A percentile compares a stretch with the other conserved stretches of the same genome.
Evolutionary conservation across 2,797 vertebrate genomes (phyloP).

Genomic region (Gallinago solitaria): DNA sequence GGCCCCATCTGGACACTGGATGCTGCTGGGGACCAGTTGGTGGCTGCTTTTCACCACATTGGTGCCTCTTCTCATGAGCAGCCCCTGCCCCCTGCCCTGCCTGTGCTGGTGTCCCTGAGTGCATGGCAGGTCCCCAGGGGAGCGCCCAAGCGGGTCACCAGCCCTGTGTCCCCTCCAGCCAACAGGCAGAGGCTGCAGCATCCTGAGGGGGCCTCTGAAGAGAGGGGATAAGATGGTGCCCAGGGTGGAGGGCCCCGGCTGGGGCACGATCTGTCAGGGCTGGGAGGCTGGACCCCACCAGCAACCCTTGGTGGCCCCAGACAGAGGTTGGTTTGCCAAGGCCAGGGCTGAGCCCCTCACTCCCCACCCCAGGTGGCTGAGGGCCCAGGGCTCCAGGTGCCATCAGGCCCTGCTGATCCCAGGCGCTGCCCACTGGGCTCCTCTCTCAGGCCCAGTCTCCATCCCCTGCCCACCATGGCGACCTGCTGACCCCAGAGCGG

Average conservation of each 20-base stretch:
- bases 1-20: background rate
- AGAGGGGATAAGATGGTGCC: background rate
- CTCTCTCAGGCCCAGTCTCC: too few species aligned
- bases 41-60: accelerated
- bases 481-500: background rate
- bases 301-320: too few species aligned
- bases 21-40: background rate
- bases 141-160: accelerated
- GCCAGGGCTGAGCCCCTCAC: background rate
- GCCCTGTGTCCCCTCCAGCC: background rate
- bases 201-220: background rate
- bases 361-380: background rate
- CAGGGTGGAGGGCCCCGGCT: accelerated
- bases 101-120: background rate
- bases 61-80: background rate
- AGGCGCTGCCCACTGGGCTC: background rate
- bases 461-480: background rate
- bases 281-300: accelerated
- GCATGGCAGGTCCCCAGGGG: background rate
- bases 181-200: accelerated
- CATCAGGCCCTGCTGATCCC: background rate
- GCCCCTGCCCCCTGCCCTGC: background rate
- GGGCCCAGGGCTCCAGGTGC: background rate
- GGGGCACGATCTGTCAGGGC: background rate
- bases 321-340: too few species aligned